phyloP scores from a whole-genome alignment of 23 tunicate species.

The Trididemnum nubilum region DNA sequence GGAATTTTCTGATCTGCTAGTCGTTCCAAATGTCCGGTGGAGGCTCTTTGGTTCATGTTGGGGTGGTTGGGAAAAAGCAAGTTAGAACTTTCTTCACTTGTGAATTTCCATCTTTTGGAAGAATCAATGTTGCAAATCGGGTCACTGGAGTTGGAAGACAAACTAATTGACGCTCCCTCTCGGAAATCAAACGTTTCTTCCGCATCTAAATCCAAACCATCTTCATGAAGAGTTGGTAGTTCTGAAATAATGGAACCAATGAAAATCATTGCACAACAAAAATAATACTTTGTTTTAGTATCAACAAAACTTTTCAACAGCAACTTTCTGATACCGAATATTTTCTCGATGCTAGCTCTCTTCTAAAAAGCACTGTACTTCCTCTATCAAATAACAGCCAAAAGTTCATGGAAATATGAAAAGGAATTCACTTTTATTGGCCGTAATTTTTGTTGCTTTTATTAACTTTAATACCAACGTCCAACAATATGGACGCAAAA shows the following conservation, averaged over 20 bases:
- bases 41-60: background rate
- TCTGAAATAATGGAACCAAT: conserved; percentile 12
- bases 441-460: no score
- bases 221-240: conserved; percentile 23
- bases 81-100: background rate
- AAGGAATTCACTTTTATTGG: no score
- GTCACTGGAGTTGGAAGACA: background rate
- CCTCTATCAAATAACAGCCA: no score
- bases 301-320: no score
- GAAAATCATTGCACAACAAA: no score
- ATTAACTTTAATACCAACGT: no score
- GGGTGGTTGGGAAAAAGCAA: background rate
- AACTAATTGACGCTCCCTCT: background rate
- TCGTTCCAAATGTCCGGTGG: conserved; percentile 3
- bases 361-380: no score
- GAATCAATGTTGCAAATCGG: background rate
- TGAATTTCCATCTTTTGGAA: background rate
- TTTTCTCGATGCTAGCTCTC: no score
- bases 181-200: background rate
- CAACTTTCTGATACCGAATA: no score
- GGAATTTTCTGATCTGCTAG: background rate
- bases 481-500: no score
- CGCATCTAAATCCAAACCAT: background rate
- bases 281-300: no score
- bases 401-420: no score